Conservation (phyloP, 1,140 invertebrate species). For the Heliconius hewitsoni region DNA sequence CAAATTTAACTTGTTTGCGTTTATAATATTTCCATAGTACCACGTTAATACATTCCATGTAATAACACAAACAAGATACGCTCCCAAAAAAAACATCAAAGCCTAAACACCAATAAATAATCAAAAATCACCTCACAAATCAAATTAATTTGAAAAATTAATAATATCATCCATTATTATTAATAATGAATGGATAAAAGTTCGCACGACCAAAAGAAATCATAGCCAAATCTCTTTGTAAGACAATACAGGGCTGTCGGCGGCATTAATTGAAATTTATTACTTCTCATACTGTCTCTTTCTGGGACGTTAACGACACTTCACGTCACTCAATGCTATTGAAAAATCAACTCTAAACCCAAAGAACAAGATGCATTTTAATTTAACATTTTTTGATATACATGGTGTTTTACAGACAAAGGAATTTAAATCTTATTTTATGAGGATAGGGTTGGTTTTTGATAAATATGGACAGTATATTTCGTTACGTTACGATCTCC, state of each 20-base stretch:
- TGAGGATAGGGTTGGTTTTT: slow-evolving; percentile 33
- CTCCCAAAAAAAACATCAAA: background rate
- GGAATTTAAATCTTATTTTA: slow-evolving; percentile 48
- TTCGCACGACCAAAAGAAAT: slow-evolving; percentile 49
- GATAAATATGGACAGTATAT: slow-evolving; percentile 27
- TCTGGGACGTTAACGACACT: slow-evolving; percentile 58
- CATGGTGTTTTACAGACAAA: background rate
- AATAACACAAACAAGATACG: background rate
- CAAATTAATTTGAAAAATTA: slow-evolving; percentile 17
- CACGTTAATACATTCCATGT: background rate
- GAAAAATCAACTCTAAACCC: slow-evolving; percentile 7
- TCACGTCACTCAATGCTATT: slow-evolving; percentile 23
- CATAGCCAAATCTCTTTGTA: slow-evolving; percentile 68
- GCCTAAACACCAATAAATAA: slow-evolving; percentile 10
- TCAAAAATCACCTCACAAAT: background rate
- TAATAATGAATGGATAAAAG: slow-evolving; percentile 32
- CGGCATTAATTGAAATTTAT: slow-evolving; percentile 79
- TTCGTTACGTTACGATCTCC: slow-evolving; percentile 52
- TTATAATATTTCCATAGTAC: too few relatives aligned
- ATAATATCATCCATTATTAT: background rate
- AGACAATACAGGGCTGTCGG: slow-evolving; percentile 70
- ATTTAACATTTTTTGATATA: background rate
- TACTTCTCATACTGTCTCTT: slow-evolving; percentile 56
- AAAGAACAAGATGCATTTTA: background rate
- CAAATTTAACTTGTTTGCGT: too few relatives aligned